Evolutionary conservation across 2,888 invertebrate species (phyloP).

Genomic region (Heteropelma amictum): DNA sequence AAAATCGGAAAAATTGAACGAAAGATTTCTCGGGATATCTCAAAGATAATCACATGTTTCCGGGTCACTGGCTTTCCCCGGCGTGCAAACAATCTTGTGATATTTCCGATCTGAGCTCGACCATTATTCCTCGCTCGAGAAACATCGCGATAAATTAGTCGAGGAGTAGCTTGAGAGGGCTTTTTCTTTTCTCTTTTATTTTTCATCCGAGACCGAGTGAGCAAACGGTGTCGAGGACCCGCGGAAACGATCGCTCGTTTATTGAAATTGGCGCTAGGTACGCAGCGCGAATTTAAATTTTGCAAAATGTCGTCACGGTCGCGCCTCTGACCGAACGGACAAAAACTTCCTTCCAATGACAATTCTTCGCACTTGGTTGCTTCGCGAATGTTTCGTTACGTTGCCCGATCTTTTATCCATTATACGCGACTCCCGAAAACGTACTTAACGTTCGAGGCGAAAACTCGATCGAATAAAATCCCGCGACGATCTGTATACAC

Average conservation of each 20-base stretch:
- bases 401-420: background rate
- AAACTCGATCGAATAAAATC: too few relatives aligned
- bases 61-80: constrained; percentile 38
- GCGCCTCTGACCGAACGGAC: background rate
- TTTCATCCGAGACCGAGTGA: background rate
- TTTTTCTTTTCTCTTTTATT: constrained; percentile 23
- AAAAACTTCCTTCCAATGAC: background rate
- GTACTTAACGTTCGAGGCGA: too few relatives aligned
- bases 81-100: background rate
- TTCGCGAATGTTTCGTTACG: too few relatives aligned
- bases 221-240: constrained; percentile 48
- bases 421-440: background rate
- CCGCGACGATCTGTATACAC: too few relatives aligned
- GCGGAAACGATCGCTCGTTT: constrained; percentile 38
- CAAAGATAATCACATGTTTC: constrained; percentile 7
- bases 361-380: background rate
- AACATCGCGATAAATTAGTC: background rate
- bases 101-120: constrained; percentile 1
- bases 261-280: constrained; percentile 42
- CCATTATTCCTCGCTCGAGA: background rate
- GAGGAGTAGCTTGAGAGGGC: background rate
- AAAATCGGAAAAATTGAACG: too few relatives aligned
- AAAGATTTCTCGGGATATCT: too few relatives aligned
- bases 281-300: constrained; percentile 31
- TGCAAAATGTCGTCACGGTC: constrained; percentile 17